Evolutionary conservation across 2,113 vertebrate genomes (phyloP).

Genomic region (Irena cyanogastra): DNA sequence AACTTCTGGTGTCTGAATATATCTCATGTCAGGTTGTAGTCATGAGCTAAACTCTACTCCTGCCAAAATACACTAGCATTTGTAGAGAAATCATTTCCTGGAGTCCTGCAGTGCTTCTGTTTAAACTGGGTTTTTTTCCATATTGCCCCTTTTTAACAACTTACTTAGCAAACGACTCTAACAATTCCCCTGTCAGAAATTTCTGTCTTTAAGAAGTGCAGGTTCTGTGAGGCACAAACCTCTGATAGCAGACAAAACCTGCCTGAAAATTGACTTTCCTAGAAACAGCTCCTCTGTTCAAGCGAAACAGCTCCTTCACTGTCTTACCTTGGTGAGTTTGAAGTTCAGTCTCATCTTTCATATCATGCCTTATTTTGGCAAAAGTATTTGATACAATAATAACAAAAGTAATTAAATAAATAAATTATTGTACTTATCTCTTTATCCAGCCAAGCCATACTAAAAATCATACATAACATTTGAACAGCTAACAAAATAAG

Average conservation of each 20-base stretch:
- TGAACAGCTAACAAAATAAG: background rate
- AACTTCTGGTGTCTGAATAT: background rate
- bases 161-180: background rate
- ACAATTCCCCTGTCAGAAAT: background rate
- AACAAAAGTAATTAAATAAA: background rate
- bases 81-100: background rate
- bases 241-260: background rate
- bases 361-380: background rate
- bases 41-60: background rate
- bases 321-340: background rate
- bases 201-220: background rate
- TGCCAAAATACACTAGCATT: background rate
- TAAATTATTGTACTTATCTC: background rate
- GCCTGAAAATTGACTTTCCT: background rate
- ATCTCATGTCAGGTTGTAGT: background rate
- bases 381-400: background rate
- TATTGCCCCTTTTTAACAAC: background rate
- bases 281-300: background rate
- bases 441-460: background rate
- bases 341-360: background rate
- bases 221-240: background rate
- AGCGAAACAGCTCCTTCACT: background rate
- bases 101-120: background rate
- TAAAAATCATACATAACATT: background rate
- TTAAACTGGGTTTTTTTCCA: background rate